Evolutionary conservation across 2,113 vertebrate species (phyloP), one percentile per base, ranked within the genome.

Genomic region (Syngnathus floridae): DNA sequence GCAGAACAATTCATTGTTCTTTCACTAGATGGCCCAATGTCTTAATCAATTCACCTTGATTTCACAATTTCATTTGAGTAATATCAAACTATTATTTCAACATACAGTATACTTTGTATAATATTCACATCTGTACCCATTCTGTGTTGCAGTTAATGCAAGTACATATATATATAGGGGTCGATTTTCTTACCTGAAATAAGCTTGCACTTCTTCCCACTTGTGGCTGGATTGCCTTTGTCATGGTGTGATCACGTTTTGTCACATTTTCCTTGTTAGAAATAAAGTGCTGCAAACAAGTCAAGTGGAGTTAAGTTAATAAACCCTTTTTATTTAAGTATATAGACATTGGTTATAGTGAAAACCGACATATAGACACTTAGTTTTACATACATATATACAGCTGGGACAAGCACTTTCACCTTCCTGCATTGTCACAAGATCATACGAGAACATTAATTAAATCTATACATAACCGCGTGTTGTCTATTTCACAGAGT

Each of bases 301-400:
- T 64, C 58, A 57, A 68, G 26, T 56, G 48, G 11, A 64, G 71
- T 46, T 81, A 87, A 88, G 79, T 89, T 90, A 90, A 89, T 89
- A 91, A 92, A 92, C 89, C 84, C 73, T 86, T 61, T 92, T 91
- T 92, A 92, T 91, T 88, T 88, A 74, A 83, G 84, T 88, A 86
- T 90, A 87, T 89, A 85, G 88, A 88, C 87, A 90, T 87, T 83
- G 87, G 87, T 91, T 91, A 91, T 90, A 90, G 82, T 89, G 87
- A 90, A 90, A 91, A 91, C 89, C 84, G 74, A 91, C 88, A 90
- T 85, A 86, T 87, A 85, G 83, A 88, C 88, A 90, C 79, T 72
- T 77, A 86, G 81, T 87, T 85, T 56, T 90, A 88, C 86, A 88
- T 88, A 90, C 88, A 88, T 91, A 90, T 89, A 86, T 88, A 90